phyloP scores from a whole-genome alignment of 2,888 invertebrate species.

The Melanargia galathea region DNA sequence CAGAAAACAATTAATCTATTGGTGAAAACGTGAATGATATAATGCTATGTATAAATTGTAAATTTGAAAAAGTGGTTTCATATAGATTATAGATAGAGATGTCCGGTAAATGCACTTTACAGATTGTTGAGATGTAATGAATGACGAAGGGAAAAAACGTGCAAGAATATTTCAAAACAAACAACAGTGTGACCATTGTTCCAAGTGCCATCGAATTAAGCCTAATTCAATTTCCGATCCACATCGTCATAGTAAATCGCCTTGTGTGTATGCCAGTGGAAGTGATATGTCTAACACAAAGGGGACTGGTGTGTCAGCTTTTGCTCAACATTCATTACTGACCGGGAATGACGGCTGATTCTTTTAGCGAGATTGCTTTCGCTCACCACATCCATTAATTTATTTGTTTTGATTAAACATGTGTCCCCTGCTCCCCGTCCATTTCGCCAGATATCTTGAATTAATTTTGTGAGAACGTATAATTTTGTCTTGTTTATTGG shows the following conservation, averaged over 20 bases:
- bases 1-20: no score
- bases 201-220: slow-evolving; percentile 30
- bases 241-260: slow-evolving; percentile 39
- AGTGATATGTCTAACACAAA: slow-evolving; percentile 56
- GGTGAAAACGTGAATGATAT: no score
- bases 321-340: slow-evolving; percentile 52
- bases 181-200: slow-evolving; percentile 17
- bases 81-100: no score
- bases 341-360: slow-evolving; percentile 44
- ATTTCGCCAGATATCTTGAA: slow-evolving; percentile 3
- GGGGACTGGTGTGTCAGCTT: slow-evolving; percentile 52
- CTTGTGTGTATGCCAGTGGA: slow-evolving; percentile 49
- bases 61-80: no score
- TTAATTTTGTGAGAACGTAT: slow-evolving; percentile 6
- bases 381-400: slow-evolving; percentile 36
- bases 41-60: no score
- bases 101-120: no score
- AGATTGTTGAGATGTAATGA: not conserved
- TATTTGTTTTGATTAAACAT: slow-evolving; percentile 33
- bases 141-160: not conserved
- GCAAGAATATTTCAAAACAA: not conserved
- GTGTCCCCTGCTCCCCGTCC: not conserved
- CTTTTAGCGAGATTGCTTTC: slow-evolving; percentile 70
- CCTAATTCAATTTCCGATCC: slow-evolving; percentile 37
- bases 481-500: not conserved